Evolutionary conservation across 2,113 vertebrate species (phyloP).

Genomic region (Narcine bancroftii): DNA sequence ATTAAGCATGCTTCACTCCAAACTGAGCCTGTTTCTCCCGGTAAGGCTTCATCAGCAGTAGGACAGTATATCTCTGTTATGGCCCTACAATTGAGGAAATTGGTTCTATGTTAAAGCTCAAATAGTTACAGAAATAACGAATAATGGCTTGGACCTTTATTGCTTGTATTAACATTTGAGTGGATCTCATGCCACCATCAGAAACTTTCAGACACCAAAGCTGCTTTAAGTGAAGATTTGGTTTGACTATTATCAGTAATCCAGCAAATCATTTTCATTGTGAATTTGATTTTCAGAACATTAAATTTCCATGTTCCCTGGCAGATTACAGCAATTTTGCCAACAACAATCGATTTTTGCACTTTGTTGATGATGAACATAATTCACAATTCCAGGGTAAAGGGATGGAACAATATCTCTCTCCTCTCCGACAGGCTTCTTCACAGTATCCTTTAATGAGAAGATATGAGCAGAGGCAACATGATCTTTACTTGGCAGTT

Average conservation of each 20-base stretch:
- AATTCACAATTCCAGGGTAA: not conserved
- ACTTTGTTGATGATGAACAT: not conserved
- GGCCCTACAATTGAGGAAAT: not conserved
- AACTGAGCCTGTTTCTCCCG: not conserved
- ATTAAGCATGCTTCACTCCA: not conserved
- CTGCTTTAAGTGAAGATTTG: not conserved
- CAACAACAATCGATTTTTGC: not conserved
- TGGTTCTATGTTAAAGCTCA: not conserved
- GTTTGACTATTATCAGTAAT: not conserved
- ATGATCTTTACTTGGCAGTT: not conserved
- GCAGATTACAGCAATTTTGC: not conserved
- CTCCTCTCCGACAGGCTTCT: not conserved
- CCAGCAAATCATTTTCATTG: not conserved
- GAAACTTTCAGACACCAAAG: not conserved
- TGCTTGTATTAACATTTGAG: not conserved
- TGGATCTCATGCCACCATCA: not conserved
- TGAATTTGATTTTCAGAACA: not conserved
- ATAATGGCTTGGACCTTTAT: not conserved
- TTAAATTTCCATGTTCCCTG: not conserved
- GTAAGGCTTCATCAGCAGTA: too few species aligned
- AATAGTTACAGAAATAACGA: not conserved
- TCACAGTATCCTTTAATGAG: not conserved
- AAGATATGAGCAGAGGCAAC: not conserved
- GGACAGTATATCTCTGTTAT: not conserved
- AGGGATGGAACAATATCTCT: not conserved